Evolutionary conservation across 1,140 invertebrate genomes (phyloP).

Genomic region (Aphis craccivora): DNA sequence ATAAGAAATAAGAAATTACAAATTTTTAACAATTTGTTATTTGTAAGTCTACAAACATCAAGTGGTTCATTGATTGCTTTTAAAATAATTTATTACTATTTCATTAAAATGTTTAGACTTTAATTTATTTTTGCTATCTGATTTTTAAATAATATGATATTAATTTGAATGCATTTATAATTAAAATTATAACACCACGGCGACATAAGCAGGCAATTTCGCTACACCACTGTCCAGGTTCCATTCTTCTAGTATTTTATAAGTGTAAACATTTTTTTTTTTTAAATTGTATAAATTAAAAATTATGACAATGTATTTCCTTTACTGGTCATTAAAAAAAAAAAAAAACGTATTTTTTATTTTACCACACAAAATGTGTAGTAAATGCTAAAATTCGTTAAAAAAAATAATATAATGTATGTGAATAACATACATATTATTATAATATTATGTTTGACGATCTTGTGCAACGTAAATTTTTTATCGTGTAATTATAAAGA

Average conservation of each 20-base stretch:
- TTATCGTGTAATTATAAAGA: background rate
- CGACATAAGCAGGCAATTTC: background rate
- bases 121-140: no score
- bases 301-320: no score
- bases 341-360: background rate
- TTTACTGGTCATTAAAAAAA: background rate
- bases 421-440: background rate
- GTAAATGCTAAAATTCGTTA: background rate
- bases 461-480: background rate
- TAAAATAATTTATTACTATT: no score
- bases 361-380: background rate
- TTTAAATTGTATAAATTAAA: background rate
- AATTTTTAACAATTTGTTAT: no score
- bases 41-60: no score
- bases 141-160: background rate
- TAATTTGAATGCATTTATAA: background rate
- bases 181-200: background rate
- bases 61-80: no score
- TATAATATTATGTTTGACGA: background rate
- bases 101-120: no score
- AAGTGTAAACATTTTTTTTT: background rate
- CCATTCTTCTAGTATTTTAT: background rate
- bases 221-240: background rate
- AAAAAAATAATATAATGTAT: background rate
- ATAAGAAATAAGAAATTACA: no score